Percentiles rank a stretch among this genome's conserved stretches.
Conservation (phyloP, 2,888 invertebrate genomes). For the Spodoptera picta region DNA sequence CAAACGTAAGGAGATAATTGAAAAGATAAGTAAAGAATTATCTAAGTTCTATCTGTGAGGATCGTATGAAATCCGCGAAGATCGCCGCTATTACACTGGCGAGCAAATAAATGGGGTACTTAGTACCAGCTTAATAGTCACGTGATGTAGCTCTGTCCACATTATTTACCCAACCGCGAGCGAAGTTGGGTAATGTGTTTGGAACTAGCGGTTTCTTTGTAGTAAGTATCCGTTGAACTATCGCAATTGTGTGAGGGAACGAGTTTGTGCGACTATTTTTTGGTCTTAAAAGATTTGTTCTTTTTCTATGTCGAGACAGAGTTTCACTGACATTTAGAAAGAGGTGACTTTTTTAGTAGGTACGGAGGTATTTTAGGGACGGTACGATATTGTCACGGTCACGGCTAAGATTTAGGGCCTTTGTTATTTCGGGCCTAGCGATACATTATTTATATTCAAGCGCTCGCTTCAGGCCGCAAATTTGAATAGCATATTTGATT, state of each 20-base stretch:
- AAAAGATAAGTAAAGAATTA: conserved; percentile 74
- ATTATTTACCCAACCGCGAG: conserved; percentile 44
- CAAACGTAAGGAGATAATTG: conserved; percentile 73
- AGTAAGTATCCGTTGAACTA: conserved; percentile 27
- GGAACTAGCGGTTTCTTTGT: conserved; percentile 37
- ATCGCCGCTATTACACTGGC: conserved; percentile 52
- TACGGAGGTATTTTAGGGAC: conserved; percentile 4
- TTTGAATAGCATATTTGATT: conserved; percentile 24
- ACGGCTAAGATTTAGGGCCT: conserved; percentile 11
- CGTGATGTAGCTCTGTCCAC: conserved; percentile 43
- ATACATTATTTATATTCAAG: conserved; percentile 35
- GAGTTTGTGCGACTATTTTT: conserved; percentile 13
- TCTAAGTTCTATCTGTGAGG: conserved; percentile 55
- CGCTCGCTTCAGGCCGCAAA: neutral
- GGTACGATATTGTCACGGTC: conserved; percentile 12
- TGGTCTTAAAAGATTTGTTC: conserved; percentile 15
- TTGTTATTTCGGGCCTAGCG: conserved; percentile 28
- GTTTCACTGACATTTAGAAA: conserved; percentile 6
- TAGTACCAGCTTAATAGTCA: conserved; percentile 55
- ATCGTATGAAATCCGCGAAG: conserved; percentile 40
- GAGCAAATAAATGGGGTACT: conserved; percentile 57
- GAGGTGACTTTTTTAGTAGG: conserved; percentile 9
- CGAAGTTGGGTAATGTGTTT: conserved; percentile 47
- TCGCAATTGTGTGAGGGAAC: conserved; percentile 15
- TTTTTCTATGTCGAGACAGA: conserved; percentile 5